phyloP scores from a whole-genome alignment of 23 tunicate species.

The Ascidia mentula region DNA sequence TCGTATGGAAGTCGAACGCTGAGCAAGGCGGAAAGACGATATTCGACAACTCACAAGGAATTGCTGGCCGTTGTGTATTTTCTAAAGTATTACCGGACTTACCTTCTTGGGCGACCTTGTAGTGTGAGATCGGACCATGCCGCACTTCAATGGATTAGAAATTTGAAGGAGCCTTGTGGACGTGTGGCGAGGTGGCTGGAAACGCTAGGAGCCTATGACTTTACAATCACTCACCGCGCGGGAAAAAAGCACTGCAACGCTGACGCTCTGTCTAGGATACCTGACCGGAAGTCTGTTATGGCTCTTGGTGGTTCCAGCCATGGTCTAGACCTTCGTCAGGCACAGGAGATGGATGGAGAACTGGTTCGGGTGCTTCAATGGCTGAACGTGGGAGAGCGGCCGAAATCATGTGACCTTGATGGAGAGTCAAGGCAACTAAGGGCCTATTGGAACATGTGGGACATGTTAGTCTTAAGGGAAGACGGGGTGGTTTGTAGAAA shows the following conservation, averaged over 20 bases:
- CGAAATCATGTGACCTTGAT: background rate
- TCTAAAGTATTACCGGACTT: constrained; percentile 1
- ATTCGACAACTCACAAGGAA: constrained; percentile 2
- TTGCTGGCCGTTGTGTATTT: constrained; percentile 7
- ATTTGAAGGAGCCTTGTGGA: background rate
- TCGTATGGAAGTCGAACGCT: constrained; percentile 26
- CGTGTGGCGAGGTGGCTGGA: constrained; percentile 20
- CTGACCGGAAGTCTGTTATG: too few relatives aligned
- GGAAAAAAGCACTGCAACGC: constrained; percentile 21
- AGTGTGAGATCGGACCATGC: constrained; percentile 35
- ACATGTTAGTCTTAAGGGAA: background rate
- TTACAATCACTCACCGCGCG: constrained; percentile 9
- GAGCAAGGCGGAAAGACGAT: background rate
- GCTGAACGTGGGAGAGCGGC: background rate
- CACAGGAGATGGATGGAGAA: background rate
- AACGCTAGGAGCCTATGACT: constrained; percentile 6
- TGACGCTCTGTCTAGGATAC: constrained; percentile 3
- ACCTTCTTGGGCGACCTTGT: constrained; percentile 15
- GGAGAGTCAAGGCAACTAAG: background rate
- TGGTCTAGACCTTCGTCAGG: too few relatives aligned
- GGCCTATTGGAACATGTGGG: background rate
- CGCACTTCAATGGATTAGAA: constrained; percentile 13
- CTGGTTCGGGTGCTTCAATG: background rate
- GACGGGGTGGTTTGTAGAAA: background rate
- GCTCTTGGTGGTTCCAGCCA: too few relatives aligned